These are phyloP conservation scores for Phortica magna DNA, from an alignment of 2,888 invertebrate species.

Conservation along the genomic window DNA sequence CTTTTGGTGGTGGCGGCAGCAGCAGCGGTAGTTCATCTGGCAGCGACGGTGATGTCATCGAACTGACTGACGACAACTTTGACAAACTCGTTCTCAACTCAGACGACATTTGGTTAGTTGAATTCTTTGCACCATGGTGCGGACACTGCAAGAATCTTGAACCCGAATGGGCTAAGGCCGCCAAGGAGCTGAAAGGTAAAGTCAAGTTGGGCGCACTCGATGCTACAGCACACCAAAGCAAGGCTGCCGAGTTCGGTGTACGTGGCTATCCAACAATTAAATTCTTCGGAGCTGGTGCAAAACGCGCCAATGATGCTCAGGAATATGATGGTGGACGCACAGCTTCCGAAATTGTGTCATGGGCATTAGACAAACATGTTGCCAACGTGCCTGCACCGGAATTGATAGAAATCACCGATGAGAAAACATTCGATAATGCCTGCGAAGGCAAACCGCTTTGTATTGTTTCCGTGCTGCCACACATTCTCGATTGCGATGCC, in stretches of 20 bases:
- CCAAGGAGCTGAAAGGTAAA: constrained; percentile 96
- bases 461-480: constrained; percentile 93
- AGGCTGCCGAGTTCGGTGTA: constrained; percentile 90
- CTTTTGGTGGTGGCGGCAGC: constrained; percentile 81
- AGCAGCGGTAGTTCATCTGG: constrained; percentile 51
- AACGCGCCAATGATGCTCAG: constrained; percentile 84
- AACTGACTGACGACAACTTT: constrained; percentile 97
- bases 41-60: constrained; percentile 83
- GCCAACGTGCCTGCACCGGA: constrained; percentile 96
- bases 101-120: constrained; percentile 97
- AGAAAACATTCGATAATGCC: constrained; percentile 83
- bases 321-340: constrained; percentile 97
- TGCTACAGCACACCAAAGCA: constrained; percentile 92
- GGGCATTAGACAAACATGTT: constrained; percentile 91
- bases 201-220: constrained; percentile 97
- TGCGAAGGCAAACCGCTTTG: constrained; percentile 95
- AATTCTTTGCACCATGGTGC: constrained; percentile 98
- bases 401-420: constrained; percentile 83
- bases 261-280: constrained; percentile 98
- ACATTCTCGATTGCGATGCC: constrained; percentile 97
- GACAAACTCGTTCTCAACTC: constrained; percentile 93
- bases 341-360: constrained; percentile 91
- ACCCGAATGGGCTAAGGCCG: constrained; percentile 98
- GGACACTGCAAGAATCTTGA: constrained; percentile 98
- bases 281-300: constrained; percentile 89